Base-by-base conservation (phyloP, 1,140 invertebrate species). In the Leucophenga varia region DNA sequence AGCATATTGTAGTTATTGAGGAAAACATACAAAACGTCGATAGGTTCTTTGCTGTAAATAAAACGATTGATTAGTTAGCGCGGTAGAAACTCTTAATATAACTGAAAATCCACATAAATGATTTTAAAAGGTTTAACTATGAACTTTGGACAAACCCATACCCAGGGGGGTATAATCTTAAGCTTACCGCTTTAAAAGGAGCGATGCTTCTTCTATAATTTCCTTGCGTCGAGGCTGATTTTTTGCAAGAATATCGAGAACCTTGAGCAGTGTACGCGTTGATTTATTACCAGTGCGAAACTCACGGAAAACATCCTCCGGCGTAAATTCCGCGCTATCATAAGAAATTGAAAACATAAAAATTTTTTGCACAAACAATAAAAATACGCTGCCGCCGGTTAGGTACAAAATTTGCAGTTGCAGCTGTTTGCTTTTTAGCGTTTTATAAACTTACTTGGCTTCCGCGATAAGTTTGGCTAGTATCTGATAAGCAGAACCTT, bases 11-110 rank as follows among this genome's bases (percentile, higher is more conserved):
- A 67, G n/a, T 63, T 57, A 38, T 69, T 59, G 7, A 57, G 28
- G 34, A 74, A 73, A 20, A 64, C 40, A 2, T 74, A 41, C 37
- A 73, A 36, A 37, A 64, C 72, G 34, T 55, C 69, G 42, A 61
- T 61, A 4, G 71, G 71, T 57, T 74, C 71, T 44, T 61, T 73
- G 5, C 67, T 56, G n/a, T 55, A 42, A 14, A 14, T 20, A 4
- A 14, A 4, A 20, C 35, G 13, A 18, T 31, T 13, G n/a, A 34
- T 3, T 10, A 7, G 10, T 20, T 10, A 4, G 17, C 10, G 31
- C 16, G 14, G 2, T 13, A n/a, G 22, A 7, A 8, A 13, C 20
- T 28, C n/a, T n/a, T 5, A 3, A 7, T 25, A 19, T 41, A 18
- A 8, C 10, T 12, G 4, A 13, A 4, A 42, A 9, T 28, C 22